Evolutionary conservation across 2,797 vertebrate genomes (phyloP), one percentile per base, ranked within the genome.

Genomic region (Tenualosa thibaudeaui): DNA sequence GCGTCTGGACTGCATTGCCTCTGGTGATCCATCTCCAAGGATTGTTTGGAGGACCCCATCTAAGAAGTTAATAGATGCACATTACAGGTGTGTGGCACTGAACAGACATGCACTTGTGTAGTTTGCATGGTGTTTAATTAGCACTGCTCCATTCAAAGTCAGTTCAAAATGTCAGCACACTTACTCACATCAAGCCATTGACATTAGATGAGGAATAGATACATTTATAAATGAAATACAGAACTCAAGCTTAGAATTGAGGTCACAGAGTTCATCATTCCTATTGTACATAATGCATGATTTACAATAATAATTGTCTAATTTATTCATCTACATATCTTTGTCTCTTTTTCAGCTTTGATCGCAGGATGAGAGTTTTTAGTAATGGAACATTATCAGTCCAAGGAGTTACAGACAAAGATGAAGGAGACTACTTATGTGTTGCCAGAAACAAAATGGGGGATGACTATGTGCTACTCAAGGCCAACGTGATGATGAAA

Each of bases 351-450:
- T 87, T 54, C 87, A 97, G 96, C 91, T 96, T 95, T 83, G 97
- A 99, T 90, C 89, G 89, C 78, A 94, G 97, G 85, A 93, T 97
- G 84, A 96, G 96, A 87, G 97, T 97, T 40, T 94, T 97, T 85
- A 86, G 89, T 85, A 98, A 99, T 1, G 98, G 98, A 24, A 98
- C 96, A 0, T 93, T 99, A 89, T 89, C 95, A 65, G 92, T 98
- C 85, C 92, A 89, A 49, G 93, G 94, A 1, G 94, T 97, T 81
- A 98, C 96, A 0, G 96, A 98, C 81, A 96, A 94, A 86, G 98
- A 99, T 71, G 94, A 96, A 0, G 98, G 98, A 12, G 97, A 99
- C 82, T 99, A 99, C 91, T 91, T 99, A 49, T 99, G 98, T 37
- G 95, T 99, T 7, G 96, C 98, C 49, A 95, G 98, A 60, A 98